phyloP scores from a whole-genome alignment of 2,888 invertebrate species.

The Nephrotoma flavescens region DNA sequence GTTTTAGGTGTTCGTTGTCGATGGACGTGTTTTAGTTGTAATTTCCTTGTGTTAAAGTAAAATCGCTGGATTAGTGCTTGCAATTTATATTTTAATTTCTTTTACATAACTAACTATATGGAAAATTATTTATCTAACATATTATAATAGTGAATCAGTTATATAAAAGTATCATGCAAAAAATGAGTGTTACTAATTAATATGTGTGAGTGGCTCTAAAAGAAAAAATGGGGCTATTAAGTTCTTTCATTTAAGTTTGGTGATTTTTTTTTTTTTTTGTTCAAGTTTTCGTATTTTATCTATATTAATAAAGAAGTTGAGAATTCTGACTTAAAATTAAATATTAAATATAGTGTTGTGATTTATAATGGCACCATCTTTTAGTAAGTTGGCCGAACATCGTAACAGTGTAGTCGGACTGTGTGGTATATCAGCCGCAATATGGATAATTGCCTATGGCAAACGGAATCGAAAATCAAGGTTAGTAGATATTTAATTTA shows the following conservation, averaged over 20 bases:
- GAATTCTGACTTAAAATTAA: background rate
- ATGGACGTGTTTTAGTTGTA: background rate
- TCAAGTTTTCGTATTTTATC: background rate
- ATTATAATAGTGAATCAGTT: background rate
- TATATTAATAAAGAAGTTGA: background rate
- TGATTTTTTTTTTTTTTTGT: background rate
- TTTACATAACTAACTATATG: background rate
- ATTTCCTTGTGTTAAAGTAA: background rate
- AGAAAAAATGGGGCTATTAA: background rate
- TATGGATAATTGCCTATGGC: conserved; percentile 41
- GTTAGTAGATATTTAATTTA: conserved; percentile 18
- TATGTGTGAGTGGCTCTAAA: background rate
- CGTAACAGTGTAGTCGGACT: conserved; percentile 41
- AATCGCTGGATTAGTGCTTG: background rate
- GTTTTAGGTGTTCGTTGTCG: background rate
- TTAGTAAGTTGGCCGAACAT: conserved; percentile 59
- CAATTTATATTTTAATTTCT: background rate
- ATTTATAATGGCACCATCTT: conserved; percentile 51
- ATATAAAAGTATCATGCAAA: background rate
- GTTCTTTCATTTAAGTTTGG: background rate
- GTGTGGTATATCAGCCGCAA: conserved; percentile 45
- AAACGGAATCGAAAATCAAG: conserved; percentile 37
- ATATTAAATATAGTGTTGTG: background rate
- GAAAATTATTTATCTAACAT: background rate
- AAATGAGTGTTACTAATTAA: background rate